A percentile compares a stretch with the other conserved stretches of the same genome.
These are phyloP conservation scores for Pentalonia nigronervosa DNA, from an alignment of 1,140 invertebrate genomes.

Conservation along the genomic window DNA sequence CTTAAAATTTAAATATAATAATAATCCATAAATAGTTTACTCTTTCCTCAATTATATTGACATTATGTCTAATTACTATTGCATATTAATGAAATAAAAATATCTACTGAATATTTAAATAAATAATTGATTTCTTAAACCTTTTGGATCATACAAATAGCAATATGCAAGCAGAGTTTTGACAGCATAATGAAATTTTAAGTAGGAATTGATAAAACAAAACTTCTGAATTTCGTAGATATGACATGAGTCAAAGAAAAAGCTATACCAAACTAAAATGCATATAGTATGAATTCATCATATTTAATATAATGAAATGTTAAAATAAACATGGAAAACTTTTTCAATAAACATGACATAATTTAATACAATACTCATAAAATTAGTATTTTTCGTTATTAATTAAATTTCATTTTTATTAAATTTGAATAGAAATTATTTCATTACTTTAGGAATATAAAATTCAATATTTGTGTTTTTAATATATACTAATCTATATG, in stretches of 20 bases:
- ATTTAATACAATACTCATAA: background rate
- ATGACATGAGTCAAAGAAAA: background rate
- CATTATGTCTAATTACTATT: background rate
- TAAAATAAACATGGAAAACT: slow-evolving; percentile 2
- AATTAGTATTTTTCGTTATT: background rate
- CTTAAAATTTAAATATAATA: background rate
- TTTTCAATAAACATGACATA: background rate
- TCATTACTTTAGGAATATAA: background rate
- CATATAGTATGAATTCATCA: background rate
- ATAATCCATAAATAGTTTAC: background rate
- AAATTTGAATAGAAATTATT: background rate
- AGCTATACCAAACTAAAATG: background rate
- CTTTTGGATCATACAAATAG: background rate
- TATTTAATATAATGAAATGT: background rate
- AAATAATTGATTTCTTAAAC: background rate
- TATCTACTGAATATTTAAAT: background rate
- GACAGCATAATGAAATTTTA: background rate
- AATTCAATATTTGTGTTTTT: background rate
- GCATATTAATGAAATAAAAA: background rate
- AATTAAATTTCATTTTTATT: background rate
- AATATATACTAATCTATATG: background rate
- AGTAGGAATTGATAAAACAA: background rate
- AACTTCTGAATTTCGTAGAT: background rate
- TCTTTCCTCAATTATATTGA: background rate
- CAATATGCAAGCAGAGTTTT: background rate